phyloP scores from a whole-genome alignment of 1,140 invertebrate species.

The Drosophila murphyi region DNA sequence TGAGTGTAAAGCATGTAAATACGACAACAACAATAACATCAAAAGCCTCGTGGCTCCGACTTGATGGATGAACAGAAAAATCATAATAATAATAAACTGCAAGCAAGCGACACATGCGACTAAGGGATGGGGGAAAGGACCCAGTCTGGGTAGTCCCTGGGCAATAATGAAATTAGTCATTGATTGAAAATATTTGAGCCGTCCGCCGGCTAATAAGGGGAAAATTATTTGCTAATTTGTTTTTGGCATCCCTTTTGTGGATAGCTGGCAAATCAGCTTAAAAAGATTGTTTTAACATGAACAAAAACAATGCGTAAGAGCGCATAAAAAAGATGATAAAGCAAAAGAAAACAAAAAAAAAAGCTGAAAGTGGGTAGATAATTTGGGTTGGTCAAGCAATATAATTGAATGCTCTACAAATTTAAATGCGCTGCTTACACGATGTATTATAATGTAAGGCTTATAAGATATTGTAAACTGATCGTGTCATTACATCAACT shows the following conservation, averaged over 20 bases:
- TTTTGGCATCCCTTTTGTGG: slow-evolving; percentile 46
- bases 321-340: slow-evolving; percentile 67
- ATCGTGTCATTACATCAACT: background rate
- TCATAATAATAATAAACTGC: slow-evolving; percentile 59
- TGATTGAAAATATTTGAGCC: slow-evolving; percentile 64
- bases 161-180: slow-evolving; percentile 20
- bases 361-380: slow-evolving; percentile 12
- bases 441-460: background rate
- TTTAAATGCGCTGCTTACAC: background rate
- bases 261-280: slow-evolving; percentile 60
- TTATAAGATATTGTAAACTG: background rate
- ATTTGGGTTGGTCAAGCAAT: slow-evolving; percentile 28
- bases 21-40: slow-evolving; percentile 35
- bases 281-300: slow-evolving; percentile 47
- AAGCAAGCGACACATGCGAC: slow-evolving; percentile 60
- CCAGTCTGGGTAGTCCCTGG: background rate
- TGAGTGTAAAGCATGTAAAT: slow-evolving; percentile 31
- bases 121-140: background rate
- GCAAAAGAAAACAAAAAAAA: slow-evolving; percentile 48
- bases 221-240: slow-evolving; percentile 77
- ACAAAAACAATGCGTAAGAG: slow-evolving; percentile 41
- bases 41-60: background rate
- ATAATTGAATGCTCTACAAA: slow-evolving; percentile 25
- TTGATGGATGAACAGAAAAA: slow-evolving; percentile 64
- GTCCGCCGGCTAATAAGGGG: slow-evolving; percentile 59